Conservation (phyloP, 2,888 invertebrate species). For the Catonia carolina region DNA sequence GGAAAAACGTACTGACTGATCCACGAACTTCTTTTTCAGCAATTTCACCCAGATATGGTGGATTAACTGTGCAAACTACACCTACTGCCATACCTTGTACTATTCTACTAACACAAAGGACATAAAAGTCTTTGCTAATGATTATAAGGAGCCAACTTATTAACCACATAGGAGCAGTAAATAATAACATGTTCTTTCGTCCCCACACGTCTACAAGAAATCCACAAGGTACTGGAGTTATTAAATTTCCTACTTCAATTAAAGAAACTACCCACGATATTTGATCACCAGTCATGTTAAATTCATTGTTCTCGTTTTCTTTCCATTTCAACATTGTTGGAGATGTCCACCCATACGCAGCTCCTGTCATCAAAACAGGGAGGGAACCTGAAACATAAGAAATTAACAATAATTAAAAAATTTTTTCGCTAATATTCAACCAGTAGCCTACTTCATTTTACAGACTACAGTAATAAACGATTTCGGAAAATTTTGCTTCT, state of each 20-base stretch:
- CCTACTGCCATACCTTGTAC: slow-evolving; percentile 33
- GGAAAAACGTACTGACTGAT: slow-evolving; percentile 34
- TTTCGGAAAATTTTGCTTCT: too few species aligned
- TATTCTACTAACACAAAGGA: slow-evolving; percentile 32
- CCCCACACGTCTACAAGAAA: slow-evolving; percentile 32
- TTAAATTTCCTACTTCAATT: slow-evolving; percentile 33
- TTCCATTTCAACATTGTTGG: slow-evolving; percentile 28
- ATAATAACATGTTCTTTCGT: slow-evolving; percentile 29
- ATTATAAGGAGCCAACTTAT: slow-evolving; percentile 32
- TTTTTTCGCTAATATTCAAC: too few species aligned
- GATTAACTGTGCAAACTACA: slow-evolving; percentile 33
- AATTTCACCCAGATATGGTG: slow-evolving; percentile 35
- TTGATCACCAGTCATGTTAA: slow-evolving; percentile 28
- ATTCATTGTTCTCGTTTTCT: slow-evolving; percentile 24
- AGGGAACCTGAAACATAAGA: slow-evolving; percentile 24
- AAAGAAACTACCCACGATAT: slow-evolving; percentile 34
- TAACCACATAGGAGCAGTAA: slow-evolving; percentile 28
- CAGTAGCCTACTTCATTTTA: too few species aligned
- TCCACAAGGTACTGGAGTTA: slow-evolving; percentile 33
- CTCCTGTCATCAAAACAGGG: slow-evolving; percentile 28
- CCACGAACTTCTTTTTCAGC: slow-evolving; percentile 33
- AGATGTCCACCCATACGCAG: slow-evolving; percentile 31
- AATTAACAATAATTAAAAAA: background rate
- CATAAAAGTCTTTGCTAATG: slow-evolving; percentile 22
- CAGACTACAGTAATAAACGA: too few species aligned